Percentiles rank a stretch among this genome's conserved stretches.
Evolutionary conservation across 1,140 invertebrate genomes (phyloP).

Genomic region (Drosophila ficusphila): DNA sequence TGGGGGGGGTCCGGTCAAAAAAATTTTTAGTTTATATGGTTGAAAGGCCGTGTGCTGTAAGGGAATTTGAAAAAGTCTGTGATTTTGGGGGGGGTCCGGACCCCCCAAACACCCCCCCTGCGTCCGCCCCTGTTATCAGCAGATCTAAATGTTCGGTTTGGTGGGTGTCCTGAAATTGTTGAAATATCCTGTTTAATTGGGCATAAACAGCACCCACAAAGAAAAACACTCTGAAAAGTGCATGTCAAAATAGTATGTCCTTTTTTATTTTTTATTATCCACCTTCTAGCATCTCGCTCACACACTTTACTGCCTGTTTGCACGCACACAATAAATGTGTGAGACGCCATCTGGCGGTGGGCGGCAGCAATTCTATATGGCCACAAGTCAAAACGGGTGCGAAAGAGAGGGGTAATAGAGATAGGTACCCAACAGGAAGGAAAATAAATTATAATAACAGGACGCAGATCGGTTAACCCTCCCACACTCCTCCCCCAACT

Average conservation of each 20-base stretch:
- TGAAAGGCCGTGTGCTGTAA: too few relatives aligned
- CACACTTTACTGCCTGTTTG: constrained; percentile 25
- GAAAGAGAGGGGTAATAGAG: background rate
- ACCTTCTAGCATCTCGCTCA: constrained; percentile 1
- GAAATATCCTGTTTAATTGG: constrained; percentile 73
- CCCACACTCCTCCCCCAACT: constrained; percentile 13
- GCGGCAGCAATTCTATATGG: background rate
- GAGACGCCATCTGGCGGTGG: constrained; percentile 47
- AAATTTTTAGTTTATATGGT: too few relatives aligned
- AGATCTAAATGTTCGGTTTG: constrained; percentile 51
- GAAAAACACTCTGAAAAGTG: constrained; percentile 15
- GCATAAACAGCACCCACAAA: constrained; percentile 30
- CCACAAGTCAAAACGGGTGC: constrained; percentile 17
- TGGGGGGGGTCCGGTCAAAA: too few relatives aligned
- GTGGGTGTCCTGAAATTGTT: constrained; percentile 49
- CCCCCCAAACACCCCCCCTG: too few relatives aligned
- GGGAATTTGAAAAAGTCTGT: too few relatives aligned
- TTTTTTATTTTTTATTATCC: constrained; percentile 15
- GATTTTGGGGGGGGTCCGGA: too few relatives aligned
- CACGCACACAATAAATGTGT: constrained; percentile 36
- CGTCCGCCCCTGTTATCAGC: too few relatives aligned
- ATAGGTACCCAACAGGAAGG: constrained; percentile 23
- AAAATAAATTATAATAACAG: constrained; percentile 62
- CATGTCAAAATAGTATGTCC: constrained; percentile 49
- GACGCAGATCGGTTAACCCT: constrained; percentile 35